Evolutionary conservation across 2,888 invertebrate species (phyloP).

Genomic region (Eupithecia tripunctaria): DNA sequence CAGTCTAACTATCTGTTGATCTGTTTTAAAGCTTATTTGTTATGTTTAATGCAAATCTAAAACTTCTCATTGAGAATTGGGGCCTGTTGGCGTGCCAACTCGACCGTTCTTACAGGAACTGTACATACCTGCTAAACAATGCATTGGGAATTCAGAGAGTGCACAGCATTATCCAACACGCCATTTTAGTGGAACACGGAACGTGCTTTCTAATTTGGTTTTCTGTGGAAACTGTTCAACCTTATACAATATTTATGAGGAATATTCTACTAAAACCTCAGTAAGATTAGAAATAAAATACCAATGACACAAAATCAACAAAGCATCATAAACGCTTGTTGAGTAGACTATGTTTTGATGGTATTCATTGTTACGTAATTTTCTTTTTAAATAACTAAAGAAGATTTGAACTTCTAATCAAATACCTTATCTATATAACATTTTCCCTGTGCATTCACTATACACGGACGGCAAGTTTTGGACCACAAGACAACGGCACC

Average conservation of each 20-base stretch:
- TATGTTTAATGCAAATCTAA: not conserved
- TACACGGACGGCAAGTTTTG: too few species aligned
- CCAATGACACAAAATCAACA: too few species aligned
- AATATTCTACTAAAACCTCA: not conserved
- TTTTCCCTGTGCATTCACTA: too few species aligned
- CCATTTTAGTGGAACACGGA: not conserved
- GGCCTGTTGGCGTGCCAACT: slow-evolving; percentile 19
- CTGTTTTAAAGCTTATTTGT: not conserved
- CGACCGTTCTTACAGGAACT: slow-evolving; percentile 11
- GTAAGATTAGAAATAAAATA: too few species aligned
- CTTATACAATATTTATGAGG: not conserved
- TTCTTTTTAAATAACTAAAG: too few species aligned
- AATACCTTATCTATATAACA: not conserved
- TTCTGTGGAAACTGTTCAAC: not conserved
- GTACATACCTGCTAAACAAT: not conserved
- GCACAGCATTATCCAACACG: not conserved
- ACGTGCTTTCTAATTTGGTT: not conserved
- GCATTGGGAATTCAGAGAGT: not conserved
- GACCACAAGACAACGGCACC: too few species aligned
- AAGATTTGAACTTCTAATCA: not conserved
- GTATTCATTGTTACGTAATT: too few species aligned
- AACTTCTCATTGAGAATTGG: not conserved
- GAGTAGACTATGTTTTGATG: too few species aligned
- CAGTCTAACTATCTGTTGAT: too few species aligned
- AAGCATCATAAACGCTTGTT: too few species aligned